A percentile compares a stretch with the other conserved stretches of the same genome.
Evolutionary conservation across 2,113 vertebrate genomes (phyloP).

Genomic region (Eulemur rufifrons): DNA sequence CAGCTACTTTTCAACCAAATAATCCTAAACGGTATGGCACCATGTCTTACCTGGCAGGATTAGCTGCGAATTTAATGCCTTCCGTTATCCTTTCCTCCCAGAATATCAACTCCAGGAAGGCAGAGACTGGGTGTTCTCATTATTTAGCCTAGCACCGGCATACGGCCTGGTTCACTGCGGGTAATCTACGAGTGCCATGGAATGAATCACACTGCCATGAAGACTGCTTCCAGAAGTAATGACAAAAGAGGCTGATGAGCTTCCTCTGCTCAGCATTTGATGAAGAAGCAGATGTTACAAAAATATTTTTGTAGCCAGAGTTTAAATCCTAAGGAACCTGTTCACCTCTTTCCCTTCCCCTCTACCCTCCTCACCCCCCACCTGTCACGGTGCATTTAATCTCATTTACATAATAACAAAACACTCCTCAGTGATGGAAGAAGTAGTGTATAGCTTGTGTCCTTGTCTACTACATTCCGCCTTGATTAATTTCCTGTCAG

Average conservation of each 20-base stretch:
- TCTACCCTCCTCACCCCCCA: neutral
- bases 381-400: neutral
- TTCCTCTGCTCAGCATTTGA: neutral
- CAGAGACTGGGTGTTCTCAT: neutral
- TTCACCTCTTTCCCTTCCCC: neutral
- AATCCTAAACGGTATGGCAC: neutral
- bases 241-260: neutral
- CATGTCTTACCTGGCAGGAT: neutral
- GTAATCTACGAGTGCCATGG: neutral
- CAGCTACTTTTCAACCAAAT: neutral
- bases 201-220: neutral
- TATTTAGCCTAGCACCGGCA: neutral
- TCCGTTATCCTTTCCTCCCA: neutral
- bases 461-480: neutral
- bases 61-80: neutral
- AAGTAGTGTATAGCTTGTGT: neutral
- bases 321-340: conserved; percentile 17
- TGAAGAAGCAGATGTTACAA: neutral
- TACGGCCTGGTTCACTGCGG: neutral
- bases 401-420: conserved; percentile 40
- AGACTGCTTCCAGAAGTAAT: neutral
- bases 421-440: neutral
- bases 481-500: conserved; percentile 56
- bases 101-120: neutral
- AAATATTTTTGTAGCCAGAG: neutral